Base-by-base conservation (phyloP, 2,888 invertebrate genomes). In the Drosophila affinis region DNA sequence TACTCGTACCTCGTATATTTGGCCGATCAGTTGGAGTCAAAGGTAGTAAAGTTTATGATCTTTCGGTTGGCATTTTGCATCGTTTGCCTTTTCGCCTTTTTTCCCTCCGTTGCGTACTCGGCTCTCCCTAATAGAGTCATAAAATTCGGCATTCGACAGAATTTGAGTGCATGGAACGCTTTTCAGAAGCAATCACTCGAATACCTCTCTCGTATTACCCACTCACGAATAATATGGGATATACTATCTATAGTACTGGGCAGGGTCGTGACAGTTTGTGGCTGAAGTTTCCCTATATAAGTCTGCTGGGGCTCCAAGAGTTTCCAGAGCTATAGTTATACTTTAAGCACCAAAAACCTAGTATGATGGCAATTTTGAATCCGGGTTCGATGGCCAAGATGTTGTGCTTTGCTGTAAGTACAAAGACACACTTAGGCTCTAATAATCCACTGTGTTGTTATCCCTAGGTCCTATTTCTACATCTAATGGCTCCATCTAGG, bases 121-220 rank as follows among this genome's bases (percentile, higher is more conserved):
- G 39, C 57, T 61, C 51, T 54, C 39, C 74, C 83, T 83, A 87
- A 84, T 84, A 84, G 81, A 84, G 83, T 70, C 72, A 79, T 84
- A 76, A 87, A 80, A 49, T 29, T 51, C 46, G 45, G 12, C 51
- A 57, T 64, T 59, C 52, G 14, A 49, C n/a, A 14, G 48, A 27
- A 12, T 10, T 32, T 21, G 7, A 49, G 48, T 48, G 27, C 29
- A 45, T 45, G 59, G 10, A 49, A 45, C 49, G 44, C 14, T 32
- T n/a, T 48, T 57, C 14, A 21, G 29, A 49, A 58, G 49, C n/a
- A 29, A 17, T 32, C 29, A 2, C 14, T 2, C 10, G 3, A 7
- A 51, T 14, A 39, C 39, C 39, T 39, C 14, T 39, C 5, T 34
- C 14, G 34, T 12, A 14, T 34, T 34, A n/a, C 10, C 24, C 27